These are phyloP conservation scores for Arbacia lixula DNA, from an alignment of 53 echinoderm and acorn worm species.

Conservation along the genomic window DNA sequence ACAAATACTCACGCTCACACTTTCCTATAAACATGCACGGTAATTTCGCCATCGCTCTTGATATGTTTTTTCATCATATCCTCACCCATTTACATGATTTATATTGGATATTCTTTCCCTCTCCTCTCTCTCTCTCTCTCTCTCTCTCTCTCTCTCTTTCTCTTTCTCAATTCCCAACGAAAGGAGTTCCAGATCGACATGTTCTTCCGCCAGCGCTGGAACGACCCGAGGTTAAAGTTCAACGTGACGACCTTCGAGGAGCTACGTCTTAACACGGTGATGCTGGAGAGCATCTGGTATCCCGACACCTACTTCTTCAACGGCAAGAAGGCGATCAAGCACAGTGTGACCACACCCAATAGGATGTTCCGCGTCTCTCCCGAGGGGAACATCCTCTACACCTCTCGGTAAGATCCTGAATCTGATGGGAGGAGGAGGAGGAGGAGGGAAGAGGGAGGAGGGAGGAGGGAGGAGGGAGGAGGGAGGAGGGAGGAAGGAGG, in stretches of 20 bases:
- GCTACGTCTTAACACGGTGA: slow-evolving; percentile 90
- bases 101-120: neutral
- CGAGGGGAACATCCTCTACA: slow-evolving; percentile 87
- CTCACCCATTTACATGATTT: too few species aligned
- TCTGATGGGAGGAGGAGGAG: too few species aligned
- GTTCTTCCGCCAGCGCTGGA: slow-evolving; percentile 96
- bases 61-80: too few species aligned
- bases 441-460: too few species aligned
- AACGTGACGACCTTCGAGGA: slow-evolving; percentile 77
- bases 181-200: slow-evolving; percentile 96
- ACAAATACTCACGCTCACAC: too few species aligned
- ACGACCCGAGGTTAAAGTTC: slow-evolving; percentile 84
- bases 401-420: slow-evolving; percentile 72
- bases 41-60: too few species aligned
- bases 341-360: slow-evolving; percentile 92
- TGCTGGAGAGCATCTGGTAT: slow-evolving; percentile 99
- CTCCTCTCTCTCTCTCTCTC: neutral
- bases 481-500: too few species aligned
- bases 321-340: slow-evolving; percentile 84
- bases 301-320: slow-evolving; percentile 97
- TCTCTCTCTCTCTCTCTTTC: slow-evolving; percentile 5
- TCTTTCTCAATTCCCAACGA: neutral
- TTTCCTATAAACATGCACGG: too few species aligned
- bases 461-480: too few species aligned
- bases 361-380: slow-evolving; percentile 88